These are phyloP conservation scores for Myxocyprinus asiaticus DNA, from an alignment of 2,113 vertebrate genomes.

Conservation along the genomic window DNA sequence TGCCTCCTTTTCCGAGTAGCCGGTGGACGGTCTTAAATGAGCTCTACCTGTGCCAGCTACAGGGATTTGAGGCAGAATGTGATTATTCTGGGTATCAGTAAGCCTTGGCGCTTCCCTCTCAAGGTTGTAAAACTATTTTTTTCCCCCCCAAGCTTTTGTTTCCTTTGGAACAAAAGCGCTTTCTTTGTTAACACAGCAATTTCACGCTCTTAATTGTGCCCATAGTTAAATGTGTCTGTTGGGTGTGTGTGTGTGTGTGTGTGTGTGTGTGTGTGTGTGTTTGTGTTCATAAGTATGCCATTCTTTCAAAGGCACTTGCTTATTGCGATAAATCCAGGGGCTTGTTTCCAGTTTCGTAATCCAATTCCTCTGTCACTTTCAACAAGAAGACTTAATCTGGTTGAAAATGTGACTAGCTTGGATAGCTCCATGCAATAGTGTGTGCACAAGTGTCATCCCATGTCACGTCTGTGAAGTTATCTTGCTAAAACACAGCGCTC, in stretches of 20 bases:
- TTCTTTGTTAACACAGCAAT: slow-evolving; percentile 75
- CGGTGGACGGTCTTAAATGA: slow-evolving; percentile 61
- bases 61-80: slow-evolving; percentile 69
- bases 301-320: slow-evolving; percentile 67
- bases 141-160: slow-evolving; percentile 65
- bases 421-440: slow-evolving; percentile 38
- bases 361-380: slow-evolving; percentile 66
- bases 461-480: slow-evolving; percentile 53
- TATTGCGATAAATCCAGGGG: slow-evolving; percentile 64
- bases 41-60: slow-evolving; percentile 59
- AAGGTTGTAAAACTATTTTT: slow-evolving; percentile 55
- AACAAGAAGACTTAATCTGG: slow-evolving; percentile 60
- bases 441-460: slow-evolving; percentile 46
- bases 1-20: slow-evolving; percentile 36
- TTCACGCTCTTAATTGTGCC: slow-evolving; percentile 75
- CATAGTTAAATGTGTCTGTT: slow-evolving; percentile 72
- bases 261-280: slow-evolving; percentile 28
- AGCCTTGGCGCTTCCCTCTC: slow-evolving; percentile 61
- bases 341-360: slow-evolving; percentile 65
- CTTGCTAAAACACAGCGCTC: slow-evolving; percentile 46
- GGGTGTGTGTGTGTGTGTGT: slow-evolving; percentile 46
- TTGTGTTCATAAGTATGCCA: slow-evolving; percentile 44
- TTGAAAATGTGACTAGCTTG: slow-evolving; percentile 52
- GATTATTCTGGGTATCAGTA: slow-evolving; percentile 75
- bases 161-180: slow-evolving; percentile 74